A percentile compares a stretch with the other conserved stretches of the same genome.
Evolutionary conservation across 2,888 invertebrate species (phyloP).

Genomic region (Cerceris rybyensis): DNA sequence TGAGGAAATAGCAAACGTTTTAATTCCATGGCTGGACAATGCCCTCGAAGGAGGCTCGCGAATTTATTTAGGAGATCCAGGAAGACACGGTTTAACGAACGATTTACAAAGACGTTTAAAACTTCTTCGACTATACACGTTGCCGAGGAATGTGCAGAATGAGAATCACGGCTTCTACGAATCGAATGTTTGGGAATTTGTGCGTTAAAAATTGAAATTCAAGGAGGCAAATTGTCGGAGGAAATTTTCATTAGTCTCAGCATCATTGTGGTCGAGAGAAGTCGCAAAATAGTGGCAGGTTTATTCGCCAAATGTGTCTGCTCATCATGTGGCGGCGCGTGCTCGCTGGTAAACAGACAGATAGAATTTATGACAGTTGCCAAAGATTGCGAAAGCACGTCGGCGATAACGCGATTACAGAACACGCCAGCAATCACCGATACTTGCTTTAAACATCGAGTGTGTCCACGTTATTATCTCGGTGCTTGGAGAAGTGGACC

Average conservation of each 20-base stretch:
- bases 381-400: conserved; percentile 26
- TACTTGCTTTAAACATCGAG: no score
- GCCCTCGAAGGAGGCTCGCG: conserved; percentile 65
- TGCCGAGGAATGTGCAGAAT: conserved; percentile 35
- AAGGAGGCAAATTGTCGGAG: background rate
- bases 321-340: conserved; percentile 18
- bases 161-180: conserved; percentile 49
- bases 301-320: background rate
- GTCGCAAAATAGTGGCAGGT: background rate
- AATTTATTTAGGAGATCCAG: conserved; percentile 85
- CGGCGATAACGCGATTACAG: conserved; percentile 20
- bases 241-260: background rate
- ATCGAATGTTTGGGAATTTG: conserved; percentile 42
- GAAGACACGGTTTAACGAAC: conserved; percentile 83
- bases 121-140: conserved; percentile 65
- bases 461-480: no score
- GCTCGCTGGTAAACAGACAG: conserved; percentile 23
- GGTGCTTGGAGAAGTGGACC: no score
- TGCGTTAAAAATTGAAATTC: background rate
- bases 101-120: conserved; percentile 78
- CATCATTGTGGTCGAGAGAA: background rate
- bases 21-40: conserved; percentile 84
- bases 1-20: conserved; percentile 83
- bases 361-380: conserved; percentile 10
- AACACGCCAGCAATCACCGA: background rate